Percentiles rank a stretch among this genome's conserved stretches.
Evolutionary conservation across 2,797 vertebrate genomes (phyloP).

Genomic region (Chaunax sp.): DNA sequence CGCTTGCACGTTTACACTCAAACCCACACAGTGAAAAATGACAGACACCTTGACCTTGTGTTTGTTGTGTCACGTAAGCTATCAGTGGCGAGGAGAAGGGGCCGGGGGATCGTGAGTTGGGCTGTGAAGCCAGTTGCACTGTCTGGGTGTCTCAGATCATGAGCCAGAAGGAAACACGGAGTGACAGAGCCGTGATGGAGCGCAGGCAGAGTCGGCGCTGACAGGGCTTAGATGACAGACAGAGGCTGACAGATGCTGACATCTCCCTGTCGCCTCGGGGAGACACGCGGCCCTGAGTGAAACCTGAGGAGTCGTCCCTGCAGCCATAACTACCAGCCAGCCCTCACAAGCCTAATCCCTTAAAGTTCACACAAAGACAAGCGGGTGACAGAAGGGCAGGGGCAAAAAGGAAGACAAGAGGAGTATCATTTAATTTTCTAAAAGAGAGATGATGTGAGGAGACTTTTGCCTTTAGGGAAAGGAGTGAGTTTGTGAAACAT

Average conservation of each 20-base stretch:
- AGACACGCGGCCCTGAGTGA: constrained; percentile 73
- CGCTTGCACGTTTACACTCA: constrained; percentile 54
- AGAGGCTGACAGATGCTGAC: constrained; percentile 84
- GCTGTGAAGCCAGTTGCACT: constrained; percentile 55
- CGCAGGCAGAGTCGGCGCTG: constrained; percentile 65
- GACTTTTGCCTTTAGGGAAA: constrained; percentile 68
- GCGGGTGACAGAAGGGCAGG: constrained; percentile 73
- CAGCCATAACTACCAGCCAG: constrained; percentile 71
- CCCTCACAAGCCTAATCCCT: constrained; percentile 72
- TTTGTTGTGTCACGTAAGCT: constrained; percentile 72
- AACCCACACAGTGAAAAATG: constrained; percentile 58
- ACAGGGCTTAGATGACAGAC: constrained; percentile 81
- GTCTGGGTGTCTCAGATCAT: constrained; percentile 78
- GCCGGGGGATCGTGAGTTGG: constrained; percentile 6
- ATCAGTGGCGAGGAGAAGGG: constrained; percentile 22
- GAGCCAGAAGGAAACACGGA: constrained; percentile 73
- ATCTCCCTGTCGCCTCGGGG: constrained; percentile 81
- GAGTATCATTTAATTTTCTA: constrained; percentile 73
- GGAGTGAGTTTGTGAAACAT: constrained; percentile 77
- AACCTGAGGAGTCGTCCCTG: constrained; percentile 81
- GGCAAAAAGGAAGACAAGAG: constrained; percentile 69
- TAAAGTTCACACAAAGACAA: constrained; percentile 76
- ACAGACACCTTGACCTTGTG: constrained; percentile 80
- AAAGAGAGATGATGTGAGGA: constrained; percentile 65
- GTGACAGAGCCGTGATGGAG: constrained; percentile 77